Evolutionary conservation across 2,113 vertebrate species (phyloP), one percentile per base, ranked within the genome.

Genomic region (Pitta sordida): DNA sequence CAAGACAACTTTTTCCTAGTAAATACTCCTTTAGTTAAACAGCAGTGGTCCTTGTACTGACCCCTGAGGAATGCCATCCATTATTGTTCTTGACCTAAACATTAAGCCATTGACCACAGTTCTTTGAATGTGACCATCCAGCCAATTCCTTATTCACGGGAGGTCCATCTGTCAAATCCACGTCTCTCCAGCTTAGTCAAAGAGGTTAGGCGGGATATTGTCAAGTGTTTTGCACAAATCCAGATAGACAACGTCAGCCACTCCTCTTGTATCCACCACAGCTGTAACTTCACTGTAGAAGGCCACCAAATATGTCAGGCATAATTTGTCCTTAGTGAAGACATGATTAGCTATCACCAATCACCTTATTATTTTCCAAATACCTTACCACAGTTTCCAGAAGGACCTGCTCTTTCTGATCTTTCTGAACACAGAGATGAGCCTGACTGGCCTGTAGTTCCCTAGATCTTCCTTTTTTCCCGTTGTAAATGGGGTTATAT

Each of bases 31-130:
- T 63, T 27, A 82, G 7, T 46, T 39, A 53, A 59, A 18, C 15
- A 53, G 29, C 43, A 19, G 5, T 52, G 10, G 12, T 43, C 12
- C 18, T 15, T 69, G 3, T 6, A 24, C 10, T 6, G 16, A 8
- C 1, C 21, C 30, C 0, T 0, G 15, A 62, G 17, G 30, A 55
- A 32, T 15, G 15, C 12, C 34, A 49, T 15, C 17, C 17, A 6
- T 15, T 17, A 11, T 34, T 48, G 24, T 14, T 43, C 34, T 41
- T 48, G 55, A 48, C 1, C 2, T 26, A 13, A 34, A 15, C 13
- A 13, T 15, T 6, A 30, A 70, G 48, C 36, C 20, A 22, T 20
- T 49, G 44, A 36, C 44, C 15, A n/a, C 18, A 44, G 15, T 11
- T 4, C 39, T 30, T n/a, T 18, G 11, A 30, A 30, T 27, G 26